Conservation (phyloP, 2,888 invertebrate species). For the Limnephilus auricula region DNA sequence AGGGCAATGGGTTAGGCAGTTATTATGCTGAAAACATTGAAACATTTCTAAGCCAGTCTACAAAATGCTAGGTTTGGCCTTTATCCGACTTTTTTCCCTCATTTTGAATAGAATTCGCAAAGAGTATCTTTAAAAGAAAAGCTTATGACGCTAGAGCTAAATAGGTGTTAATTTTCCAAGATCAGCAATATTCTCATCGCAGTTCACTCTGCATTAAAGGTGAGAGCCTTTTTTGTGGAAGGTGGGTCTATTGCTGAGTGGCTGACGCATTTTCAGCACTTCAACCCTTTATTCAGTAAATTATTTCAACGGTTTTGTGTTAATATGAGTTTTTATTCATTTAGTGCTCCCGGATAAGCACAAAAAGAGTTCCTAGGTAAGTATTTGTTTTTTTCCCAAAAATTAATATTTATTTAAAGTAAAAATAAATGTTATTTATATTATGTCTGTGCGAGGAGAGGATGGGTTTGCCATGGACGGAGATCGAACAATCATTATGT, state of each 20-base stretch:
- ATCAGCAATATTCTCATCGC: neutral
- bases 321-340: neutral
- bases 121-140: slow-evolving; percentile 14
- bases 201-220: slow-evolving; percentile 33
- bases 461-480: too few relatives aligned
- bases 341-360: neutral
- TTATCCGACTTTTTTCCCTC: neutral
- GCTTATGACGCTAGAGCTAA: neutral
- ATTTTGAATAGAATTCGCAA: neutral
- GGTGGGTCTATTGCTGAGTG: neutral
- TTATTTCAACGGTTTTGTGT: neutral
- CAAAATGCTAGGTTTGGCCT: neutral
- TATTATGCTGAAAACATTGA: neutral
- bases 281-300: neutral
- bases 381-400: neutral
- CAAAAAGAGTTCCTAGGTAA: neutral
- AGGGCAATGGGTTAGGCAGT: neutral
- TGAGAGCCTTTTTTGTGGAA: slow-evolving; percentile 33
- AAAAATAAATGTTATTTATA: neutral
- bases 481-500: too few relatives aligned
- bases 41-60: neutral
- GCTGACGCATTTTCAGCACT: neutral
- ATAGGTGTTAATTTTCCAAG: slow-evolving; percentile 38
- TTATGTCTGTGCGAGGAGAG: too few relatives aligned
- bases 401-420: too few relatives aligned